Base-by-base conservation (phyloP, 53 echinoderm and acorn worm genomes). In the Holothuria scabra region DNA sequence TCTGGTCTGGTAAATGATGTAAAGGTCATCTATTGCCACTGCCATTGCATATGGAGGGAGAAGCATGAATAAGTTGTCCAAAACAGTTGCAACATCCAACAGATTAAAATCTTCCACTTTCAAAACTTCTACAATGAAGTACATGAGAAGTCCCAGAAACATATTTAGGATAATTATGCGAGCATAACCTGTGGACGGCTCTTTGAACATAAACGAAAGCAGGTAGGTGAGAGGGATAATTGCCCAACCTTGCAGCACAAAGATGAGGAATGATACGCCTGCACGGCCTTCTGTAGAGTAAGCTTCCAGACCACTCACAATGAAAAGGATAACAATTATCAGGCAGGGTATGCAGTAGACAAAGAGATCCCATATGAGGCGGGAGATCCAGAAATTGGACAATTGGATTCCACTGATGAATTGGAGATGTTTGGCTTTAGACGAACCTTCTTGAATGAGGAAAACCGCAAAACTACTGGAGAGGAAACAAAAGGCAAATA, bases 381-480 rank as follows among this genome's bases (percentile, higher is more conserved):
- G 89, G 48, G 94, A 91, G 22, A 91, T 65, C 94, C 94, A 94
- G 85, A 94, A 94, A 74, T 91, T 91, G 56, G 87, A 65, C 29
- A 81, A 21, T 35, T 91, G 84, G 14, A 94, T 89, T 30, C 94
- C 94, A 37, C 91, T 91, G 67, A 94, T 90, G 58, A 94, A 92
- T 83, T 94, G 94, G 37, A 94, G 86, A 62, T 94, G 94, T 82
- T 94, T 94, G 30, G 94, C 84, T 31, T 94, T 94, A 60, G 74
- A 84, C 3, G 87, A 52, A 11, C 56, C 72, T 65, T 94, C 94
- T 81, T 83, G 67, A n/a, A 84, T 92, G 25, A 94, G 89, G 65
- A 94, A 94, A 2, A 94, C 91, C 19, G 80, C 89, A 85, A 94
- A 94, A 30, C 89, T 92, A 19, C 89, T 89, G 10, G 94, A 88